Evolutionary conservation across 37 sponge, comb jelly and placozoan genomes (phyloP).

Genomic region (Aplysina aerophoba): DNA sequence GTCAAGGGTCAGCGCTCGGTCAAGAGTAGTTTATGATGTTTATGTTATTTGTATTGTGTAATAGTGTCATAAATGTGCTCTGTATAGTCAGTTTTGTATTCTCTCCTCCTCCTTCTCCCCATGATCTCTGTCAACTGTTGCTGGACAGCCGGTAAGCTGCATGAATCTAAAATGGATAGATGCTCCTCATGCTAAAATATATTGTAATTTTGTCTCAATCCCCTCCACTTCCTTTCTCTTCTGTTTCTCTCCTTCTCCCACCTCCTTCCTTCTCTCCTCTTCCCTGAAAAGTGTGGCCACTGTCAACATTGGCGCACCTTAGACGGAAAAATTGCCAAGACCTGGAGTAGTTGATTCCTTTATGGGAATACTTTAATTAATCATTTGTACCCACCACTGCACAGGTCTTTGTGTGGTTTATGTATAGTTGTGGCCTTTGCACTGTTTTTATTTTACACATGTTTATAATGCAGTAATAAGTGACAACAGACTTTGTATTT

Average conservation of each 20-base stretch:
- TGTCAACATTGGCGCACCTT: slow-evolving; percentile 75
- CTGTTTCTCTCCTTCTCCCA: no score
- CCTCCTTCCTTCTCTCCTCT: not conserved
- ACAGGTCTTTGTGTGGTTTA: no score
- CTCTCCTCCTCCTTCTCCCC: not conserved
- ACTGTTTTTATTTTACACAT: no score
- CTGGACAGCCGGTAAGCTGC: no score
- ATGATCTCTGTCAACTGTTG: not conserved
- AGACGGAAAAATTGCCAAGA: slow-evolving; percentile 45
- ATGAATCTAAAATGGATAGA: not conserved
- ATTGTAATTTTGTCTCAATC: not conserved
- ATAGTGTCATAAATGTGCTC: not conserved
- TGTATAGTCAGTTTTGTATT: not conserved
- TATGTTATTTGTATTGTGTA: not conserved
- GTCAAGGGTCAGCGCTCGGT: no score
- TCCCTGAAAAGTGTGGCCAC: slow-evolving; percentile 56
- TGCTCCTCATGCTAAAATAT: not conserved
- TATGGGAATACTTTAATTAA: no score
- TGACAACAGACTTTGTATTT: no score
- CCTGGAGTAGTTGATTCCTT: not conserved
- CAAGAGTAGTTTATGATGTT: not conserved
- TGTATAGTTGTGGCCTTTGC: no score
- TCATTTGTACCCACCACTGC: no score
- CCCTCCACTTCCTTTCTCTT: no score
- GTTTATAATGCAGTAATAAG: no score